A percentile compares a stretch with the other conserved stretches of the same genome.
These are phyloP conservation scores for Hyles euphorbiae DNA, from an alignment of 1,140 invertebrate genomes.

Conservation along the genomic window DNA sequence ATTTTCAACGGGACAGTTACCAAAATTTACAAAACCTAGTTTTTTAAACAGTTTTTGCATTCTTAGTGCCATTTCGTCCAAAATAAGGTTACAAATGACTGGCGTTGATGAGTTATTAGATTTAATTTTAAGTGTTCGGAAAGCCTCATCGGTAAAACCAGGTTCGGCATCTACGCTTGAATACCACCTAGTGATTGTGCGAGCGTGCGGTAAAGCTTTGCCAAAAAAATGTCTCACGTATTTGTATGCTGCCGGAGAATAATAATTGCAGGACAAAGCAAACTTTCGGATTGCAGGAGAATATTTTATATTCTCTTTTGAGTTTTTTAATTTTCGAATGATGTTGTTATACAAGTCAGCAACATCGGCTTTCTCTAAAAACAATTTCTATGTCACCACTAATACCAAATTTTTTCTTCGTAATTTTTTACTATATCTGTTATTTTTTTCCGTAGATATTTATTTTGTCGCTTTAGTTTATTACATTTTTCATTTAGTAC, in stretches of 20 bases:
- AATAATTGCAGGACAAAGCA: slow-evolving; percentile 38
- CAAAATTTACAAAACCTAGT: slow-evolving; percentile 36
- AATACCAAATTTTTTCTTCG: no score
- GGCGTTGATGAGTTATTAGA: slow-evolving; percentile 11
- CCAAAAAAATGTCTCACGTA: slow-evolving; percentile 26
- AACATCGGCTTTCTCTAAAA: no score
- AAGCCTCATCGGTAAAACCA: slow-evolving; percentile 39
- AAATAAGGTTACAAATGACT: slow-evolving; percentile 30
- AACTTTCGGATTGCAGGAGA: slow-evolving; percentile 30
- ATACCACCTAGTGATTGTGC: slow-evolving; percentile 44
- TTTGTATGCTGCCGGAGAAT: slow-evolving; percentile 33
- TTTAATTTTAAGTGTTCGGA: slow-evolving; percentile 24
- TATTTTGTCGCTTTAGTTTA: no score
- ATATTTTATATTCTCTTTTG: slow-evolving; percentile 8
- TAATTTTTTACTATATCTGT: no score
- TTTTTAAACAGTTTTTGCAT: slow-evolving; percentile 32
- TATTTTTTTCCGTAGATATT: no score
- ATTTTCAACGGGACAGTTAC: slow-evolving; percentile 17
- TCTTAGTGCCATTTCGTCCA: slow-evolving; percentile 44
- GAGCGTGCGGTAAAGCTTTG: slow-evolving; percentile 31
- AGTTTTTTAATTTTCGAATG: no score
- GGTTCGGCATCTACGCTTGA: slow-evolving; percentile 30
- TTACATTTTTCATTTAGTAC: no score
- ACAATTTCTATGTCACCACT: no score
- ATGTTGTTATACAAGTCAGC: no score